phyloP scores from a whole-genome alignment of 2,797 vertebrate genomes.

The Botia kubotai region DNA sequence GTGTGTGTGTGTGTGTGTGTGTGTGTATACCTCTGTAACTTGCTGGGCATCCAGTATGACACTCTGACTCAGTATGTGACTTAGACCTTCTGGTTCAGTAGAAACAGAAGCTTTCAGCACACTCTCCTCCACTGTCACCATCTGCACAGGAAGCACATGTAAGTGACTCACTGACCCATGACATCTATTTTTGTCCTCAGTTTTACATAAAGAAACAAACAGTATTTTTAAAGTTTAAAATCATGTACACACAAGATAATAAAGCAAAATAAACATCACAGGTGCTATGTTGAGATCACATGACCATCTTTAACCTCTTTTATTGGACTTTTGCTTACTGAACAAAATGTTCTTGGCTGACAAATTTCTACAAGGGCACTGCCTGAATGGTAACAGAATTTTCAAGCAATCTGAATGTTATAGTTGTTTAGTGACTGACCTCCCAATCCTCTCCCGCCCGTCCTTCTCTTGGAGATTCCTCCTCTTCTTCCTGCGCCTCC shows the following conservation, averaged over 20 bases:
- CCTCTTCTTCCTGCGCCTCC: constrained; percentile 64
- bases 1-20: not conserved
- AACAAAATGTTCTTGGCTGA: no score
- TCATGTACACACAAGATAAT: no score
- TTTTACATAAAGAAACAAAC: no score
- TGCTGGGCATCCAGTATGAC: constrained; percentile 75
- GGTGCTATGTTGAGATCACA: no score
- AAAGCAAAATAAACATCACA: no score
- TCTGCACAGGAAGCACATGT: constrained; percentile 64
- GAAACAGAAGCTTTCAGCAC: constrained; percentile 58
- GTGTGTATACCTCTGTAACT: constrained; percentile 72
- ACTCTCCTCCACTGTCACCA: constrained; percentile 80
- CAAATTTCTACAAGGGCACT: no score
- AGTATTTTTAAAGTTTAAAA: no score
- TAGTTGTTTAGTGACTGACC: constrained; percentile 64
- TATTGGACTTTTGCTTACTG: no score
- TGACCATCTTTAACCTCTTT: no score
- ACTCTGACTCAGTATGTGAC: constrained; percentile 74
- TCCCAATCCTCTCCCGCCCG: constrained; percentile 82
- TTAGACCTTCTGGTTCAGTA: constrained; percentile 74
- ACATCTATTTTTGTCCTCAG: not conserved
- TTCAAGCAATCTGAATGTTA: no score
- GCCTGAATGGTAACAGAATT: no score
- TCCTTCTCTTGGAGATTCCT: constrained; percentile 64
- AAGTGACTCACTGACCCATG: not conserved